Evolutionary conservation across 2,888 invertebrate species (phyloP).

Genomic region (Branchipolynoe longqiensis): DNA sequence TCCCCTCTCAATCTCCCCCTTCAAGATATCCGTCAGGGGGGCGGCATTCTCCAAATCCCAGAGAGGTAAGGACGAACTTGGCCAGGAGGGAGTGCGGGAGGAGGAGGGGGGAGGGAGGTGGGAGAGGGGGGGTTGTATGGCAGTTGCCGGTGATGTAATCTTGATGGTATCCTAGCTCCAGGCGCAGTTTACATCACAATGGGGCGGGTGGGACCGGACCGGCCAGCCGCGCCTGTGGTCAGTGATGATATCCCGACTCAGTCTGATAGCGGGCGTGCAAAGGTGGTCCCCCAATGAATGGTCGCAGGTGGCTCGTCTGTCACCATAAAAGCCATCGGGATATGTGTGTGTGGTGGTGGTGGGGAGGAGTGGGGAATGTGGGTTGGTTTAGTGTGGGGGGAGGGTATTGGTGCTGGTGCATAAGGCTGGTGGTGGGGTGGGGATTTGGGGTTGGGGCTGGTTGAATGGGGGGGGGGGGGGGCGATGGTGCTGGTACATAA

Average conservation of each 20-base stretch:
- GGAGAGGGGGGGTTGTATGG: background rate
- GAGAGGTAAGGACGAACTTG: no score
- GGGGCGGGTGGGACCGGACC: background rate
- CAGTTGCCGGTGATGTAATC: conserved; percentile 13
- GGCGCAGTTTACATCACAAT: conserved; percentile 36
- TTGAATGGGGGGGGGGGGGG: background rate
- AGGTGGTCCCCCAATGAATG: conserved; percentile 30
- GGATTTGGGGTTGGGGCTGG: background rate
- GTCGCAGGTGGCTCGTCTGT: conserved; percentile 28
- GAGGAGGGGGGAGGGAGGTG: background rate
- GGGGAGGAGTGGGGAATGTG: no score
- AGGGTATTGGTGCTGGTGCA: background rate
- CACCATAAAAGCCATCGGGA: conserved; percentile 32
- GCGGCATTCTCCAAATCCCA: conserved; percentile 17
- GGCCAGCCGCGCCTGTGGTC: background rate
- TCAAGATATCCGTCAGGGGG: background rate
- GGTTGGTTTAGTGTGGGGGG: no score
- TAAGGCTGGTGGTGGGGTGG: background rate
- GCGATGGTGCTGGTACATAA: no score
- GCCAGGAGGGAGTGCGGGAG: no score
- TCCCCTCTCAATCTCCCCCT: no score
- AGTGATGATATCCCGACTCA: background rate
- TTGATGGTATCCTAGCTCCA: background rate
- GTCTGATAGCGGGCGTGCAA: background rate
- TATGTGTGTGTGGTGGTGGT: background rate